phyloP scores from a whole-genome alignment of 2,113 vertebrate genomes.

The Apteryx mantelli region DNA sequence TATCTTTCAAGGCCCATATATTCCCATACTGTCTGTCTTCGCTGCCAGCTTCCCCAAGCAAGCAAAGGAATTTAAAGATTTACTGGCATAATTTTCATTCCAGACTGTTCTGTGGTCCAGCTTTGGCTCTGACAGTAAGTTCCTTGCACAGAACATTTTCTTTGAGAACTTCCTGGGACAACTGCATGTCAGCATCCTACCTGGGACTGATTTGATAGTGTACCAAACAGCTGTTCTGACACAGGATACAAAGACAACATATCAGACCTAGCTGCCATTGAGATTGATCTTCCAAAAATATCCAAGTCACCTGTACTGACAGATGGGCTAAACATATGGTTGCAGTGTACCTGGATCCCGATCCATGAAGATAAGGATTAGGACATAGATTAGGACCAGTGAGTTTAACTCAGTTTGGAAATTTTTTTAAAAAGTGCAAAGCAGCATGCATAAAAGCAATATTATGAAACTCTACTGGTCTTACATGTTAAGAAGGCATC shows the following conservation, averaged over 20 bases:
- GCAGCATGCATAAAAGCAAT: not conserved
- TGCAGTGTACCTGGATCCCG: slow-evolving; percentile 22
- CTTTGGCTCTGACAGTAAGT: not conserved
- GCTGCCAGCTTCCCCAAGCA: not conserved
- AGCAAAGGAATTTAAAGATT: not conserved
- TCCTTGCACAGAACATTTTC: not conserved
- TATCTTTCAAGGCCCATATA: not conserved
- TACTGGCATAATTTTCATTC: not conserved
- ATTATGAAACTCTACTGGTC: not conserved
- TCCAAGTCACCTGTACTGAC: slow-evolving; percentile 20
- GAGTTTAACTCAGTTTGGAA: not conserved
- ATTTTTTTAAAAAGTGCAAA: not conserved
- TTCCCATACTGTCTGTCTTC: not conserved
- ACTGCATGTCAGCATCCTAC: not conserved
- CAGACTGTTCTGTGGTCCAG: not conserved
- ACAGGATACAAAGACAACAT: not conserved
- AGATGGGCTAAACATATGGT: slow-evolving; percentile 30
- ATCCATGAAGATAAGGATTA: not conserved
- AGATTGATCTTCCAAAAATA: slow-evolving; percentile 43
- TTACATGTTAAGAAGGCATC: not conserved
- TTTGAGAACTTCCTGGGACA: not conserved
- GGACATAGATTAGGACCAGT: not conserved
- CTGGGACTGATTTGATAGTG: not conserved
- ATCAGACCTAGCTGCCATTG: slow-evolving; percentile 20
- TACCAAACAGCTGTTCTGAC: not conserved